phyloP scores from a whole-genome alignment of 2,113 vertebrate species.

The Erythrocercus mccallii region DNA sequence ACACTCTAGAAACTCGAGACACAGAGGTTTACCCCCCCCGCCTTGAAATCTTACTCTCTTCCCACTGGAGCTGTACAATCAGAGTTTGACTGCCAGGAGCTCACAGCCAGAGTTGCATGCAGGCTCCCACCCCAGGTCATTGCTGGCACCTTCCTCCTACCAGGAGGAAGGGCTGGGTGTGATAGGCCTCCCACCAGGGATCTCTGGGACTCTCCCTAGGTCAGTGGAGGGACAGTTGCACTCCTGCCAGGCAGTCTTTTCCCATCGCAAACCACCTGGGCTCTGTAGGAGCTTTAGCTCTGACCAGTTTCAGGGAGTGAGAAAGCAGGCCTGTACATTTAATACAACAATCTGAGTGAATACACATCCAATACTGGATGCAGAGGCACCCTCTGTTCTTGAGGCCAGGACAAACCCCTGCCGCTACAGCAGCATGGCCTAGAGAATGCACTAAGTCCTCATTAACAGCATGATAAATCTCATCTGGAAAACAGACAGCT shows the following conservation, averaged over 20 bases:
- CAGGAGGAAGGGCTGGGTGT: neutral
- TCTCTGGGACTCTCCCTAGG: neutral
- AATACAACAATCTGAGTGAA: neutral
- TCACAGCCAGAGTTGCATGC: neutral
- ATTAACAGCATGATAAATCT: neutral
- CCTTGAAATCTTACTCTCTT: neutral
- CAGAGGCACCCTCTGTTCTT: neutral
- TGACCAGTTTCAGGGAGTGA: neutral
- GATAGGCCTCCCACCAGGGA: neutral
- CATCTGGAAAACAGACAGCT: fast-evolving
- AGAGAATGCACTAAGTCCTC: neutral
- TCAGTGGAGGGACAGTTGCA: neutral
- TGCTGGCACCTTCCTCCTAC: neutral
- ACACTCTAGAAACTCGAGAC: neutral
- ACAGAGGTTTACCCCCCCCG: neutral
- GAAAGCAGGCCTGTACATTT: neutral
- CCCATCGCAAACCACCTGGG: fast-evolving
- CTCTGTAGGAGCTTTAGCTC: neutral
- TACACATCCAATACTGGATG: fast-evolving
- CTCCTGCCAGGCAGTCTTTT: neutral
- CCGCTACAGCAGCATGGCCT: neutral
- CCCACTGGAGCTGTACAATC: fast-evolving
- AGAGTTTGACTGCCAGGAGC: neutral
- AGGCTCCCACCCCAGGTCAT: neutral
- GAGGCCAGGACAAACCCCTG: neutral